Conservation (phyloP, 30 jellyfish, hydroid and myxozoan genomes). For the Catostylus mosaicus region DNA sequence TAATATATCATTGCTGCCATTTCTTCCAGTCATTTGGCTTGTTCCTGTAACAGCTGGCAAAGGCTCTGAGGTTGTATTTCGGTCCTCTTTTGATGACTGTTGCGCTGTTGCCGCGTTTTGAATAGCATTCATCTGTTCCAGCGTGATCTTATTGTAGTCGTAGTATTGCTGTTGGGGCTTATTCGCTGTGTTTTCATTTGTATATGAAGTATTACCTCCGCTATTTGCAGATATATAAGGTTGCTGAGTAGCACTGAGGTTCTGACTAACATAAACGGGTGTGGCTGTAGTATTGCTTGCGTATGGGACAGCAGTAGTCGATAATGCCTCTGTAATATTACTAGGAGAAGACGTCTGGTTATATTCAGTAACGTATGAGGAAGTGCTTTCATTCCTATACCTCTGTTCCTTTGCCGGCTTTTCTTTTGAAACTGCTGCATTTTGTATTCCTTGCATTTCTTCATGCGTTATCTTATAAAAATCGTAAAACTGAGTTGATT, state of each 20-base stretch:
- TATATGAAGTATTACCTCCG: too few relatives aligned
- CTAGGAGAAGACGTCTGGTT: background rate
- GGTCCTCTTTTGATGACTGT: background rate
- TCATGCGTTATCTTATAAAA: background rate
- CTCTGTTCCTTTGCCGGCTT: background rate
- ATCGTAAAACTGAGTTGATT: background rate
- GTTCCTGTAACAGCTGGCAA: background rate
- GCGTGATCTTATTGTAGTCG: constrained; percentile 7
- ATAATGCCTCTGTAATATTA: background rate
- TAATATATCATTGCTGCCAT: background rate
- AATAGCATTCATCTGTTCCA: constrained; percentile 8
- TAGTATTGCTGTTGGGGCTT: background rate
- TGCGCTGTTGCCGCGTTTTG: background rate
- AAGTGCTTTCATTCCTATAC: background rate
- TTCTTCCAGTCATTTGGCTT: background rate
- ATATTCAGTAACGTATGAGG: too few relatives aligned
- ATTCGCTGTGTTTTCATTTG: too few relatives aligned
- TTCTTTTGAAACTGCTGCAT: constrained; percentile 3
- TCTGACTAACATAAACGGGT: too few relatives aligned
- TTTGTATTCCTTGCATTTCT: constrained; percentile 5
- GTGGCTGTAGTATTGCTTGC: too few relatives aligned
- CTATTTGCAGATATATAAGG: too few relatives aligned
- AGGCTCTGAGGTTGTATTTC: background rate
- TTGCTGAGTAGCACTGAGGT: too few relatives aligned
- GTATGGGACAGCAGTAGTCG: constrained; percentile 12